Percentiles rank a stretch among this genome's conserved stretches.
These are phyloP conservation scores for Balanococcus diminutus DNA, from an alignment of 2,888 invertebrate genomes.

Conservation along the genomic window DNA sequence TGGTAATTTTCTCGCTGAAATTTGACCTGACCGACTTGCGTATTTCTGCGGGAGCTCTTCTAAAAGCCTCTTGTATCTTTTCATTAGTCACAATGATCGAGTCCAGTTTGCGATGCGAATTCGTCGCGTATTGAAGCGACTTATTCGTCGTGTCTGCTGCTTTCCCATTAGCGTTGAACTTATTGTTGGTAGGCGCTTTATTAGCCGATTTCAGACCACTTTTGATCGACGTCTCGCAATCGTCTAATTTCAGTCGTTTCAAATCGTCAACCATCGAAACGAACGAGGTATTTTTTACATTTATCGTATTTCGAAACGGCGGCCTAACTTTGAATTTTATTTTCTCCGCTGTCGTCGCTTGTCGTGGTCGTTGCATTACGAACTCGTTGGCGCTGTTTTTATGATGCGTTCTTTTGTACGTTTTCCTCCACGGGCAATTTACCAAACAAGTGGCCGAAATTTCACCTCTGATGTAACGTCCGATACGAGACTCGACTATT, in stretches of 20 bases:
- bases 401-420: background rate
- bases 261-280: conserved; percentile 42
- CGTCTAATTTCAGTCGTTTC: conserved; percentile 46
- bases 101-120: background rate
- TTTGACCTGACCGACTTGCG: background rate
- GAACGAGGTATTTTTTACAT: conserved; percentile 37
- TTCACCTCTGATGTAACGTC: conserved; percentile 45
- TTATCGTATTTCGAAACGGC: conserved; percentile 19
- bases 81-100: background rate
- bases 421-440: background rate
- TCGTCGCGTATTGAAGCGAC: background rate
- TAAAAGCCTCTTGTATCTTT: background rate
- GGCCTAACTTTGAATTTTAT: background rate
- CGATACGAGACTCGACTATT: conserved; percentile 39
- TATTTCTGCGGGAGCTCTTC: background rate
- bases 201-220: background rate
- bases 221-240: background rate
- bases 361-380: background rate
- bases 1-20: conserved; percentile 3
- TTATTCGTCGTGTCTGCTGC: background rate
- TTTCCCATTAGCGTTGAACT: background rate
- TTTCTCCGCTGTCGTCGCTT: background rate
- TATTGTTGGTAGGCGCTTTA: background rate
- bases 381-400: background rate
- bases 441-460: conserved; percentile 28